Evolutionary conservation across 2,113 vertebrate genomes (phyloP), one percentile per base, ranked within the genome.

Genomic region (Silurus glanis): DNA sequence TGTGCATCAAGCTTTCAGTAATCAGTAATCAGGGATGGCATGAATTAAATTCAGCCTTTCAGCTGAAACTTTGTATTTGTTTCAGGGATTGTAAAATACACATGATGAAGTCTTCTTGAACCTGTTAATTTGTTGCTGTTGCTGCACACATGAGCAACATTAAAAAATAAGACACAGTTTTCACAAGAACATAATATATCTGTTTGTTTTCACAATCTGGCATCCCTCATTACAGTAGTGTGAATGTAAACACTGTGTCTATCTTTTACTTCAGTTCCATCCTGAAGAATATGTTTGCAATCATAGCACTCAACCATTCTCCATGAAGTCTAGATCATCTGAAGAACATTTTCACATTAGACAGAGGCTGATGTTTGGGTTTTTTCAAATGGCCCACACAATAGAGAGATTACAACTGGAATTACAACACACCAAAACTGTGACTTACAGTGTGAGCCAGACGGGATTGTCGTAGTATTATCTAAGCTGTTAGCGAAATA

Each of bases 401-500:
- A 74, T 80, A 87, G 83, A 90, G 58, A 14, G 0, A 56, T 13
- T 9, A 14, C 25, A 83, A 76, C 19, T n/a, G 23, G 55, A 83
- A 82, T 85, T 80, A 8, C 10, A 64, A n/a, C 23, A 61, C 75
- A 28, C 78, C 64, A 53, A 74, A 87, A 76, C 14, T 64, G 80
- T 82, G 58, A n/a, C 0, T 25, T 61, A 61, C 81, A 64, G n/a
- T 66, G 82, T 55, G 58, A 82, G 76, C 87, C 71, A 88, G 37
- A 83, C 82, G 12, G 53, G 79, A 86, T 5, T 37, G 66, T 84
- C 56, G 91, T 88, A 87, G 78, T 89, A 88, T 90, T 91, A 93
- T 93, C 91, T 59, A 61, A 45, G 17, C 56, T 61, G 28, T 90
- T 74, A 91, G 55, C 17, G 53, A 92, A 90, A 88, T 90, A 91